phyloP scores from a whole-genome alignment of 1,140 invertebrate genomes.

The Halotydeus destructor region DNA sequence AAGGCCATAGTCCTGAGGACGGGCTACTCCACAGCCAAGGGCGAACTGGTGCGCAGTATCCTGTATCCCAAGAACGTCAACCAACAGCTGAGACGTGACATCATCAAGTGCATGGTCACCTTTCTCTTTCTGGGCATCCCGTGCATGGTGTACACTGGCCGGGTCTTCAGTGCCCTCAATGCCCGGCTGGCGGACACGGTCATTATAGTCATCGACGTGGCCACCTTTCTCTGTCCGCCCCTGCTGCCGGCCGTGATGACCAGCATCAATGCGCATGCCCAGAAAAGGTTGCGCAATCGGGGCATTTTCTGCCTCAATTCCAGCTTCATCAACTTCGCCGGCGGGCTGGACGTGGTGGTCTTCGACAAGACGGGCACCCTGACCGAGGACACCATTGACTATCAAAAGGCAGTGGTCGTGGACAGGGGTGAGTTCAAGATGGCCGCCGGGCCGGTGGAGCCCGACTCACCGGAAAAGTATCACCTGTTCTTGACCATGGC shows the following conservation, averaged over 20 bases:
- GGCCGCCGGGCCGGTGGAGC: too few relatives aligned
- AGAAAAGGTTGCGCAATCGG: constrained; percentile 27
- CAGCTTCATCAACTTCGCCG: constrained; percentile 29
- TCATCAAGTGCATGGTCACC: constrained; percentile 30
- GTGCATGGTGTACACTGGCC: constrained; percentile 21
- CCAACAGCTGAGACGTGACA: constrained; percentile 35
- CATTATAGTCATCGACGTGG: constrained; percentile 24
- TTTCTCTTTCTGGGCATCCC: constrained; percentile 19
- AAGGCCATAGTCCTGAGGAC: constrained; percentile 31
- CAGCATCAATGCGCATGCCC: constrained; percentile 32
- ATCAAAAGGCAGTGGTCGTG: too few relatives aligned
- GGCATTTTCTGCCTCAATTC: constrained; percentile 33
- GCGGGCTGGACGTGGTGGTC: constrained; percentile 31
- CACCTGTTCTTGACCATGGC: too few relatives aligned
- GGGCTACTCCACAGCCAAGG: constrained; percentile 38
- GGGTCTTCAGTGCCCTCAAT: constrained; percentile 18
- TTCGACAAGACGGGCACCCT: constrained; percentile 68
- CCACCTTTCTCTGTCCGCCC: constrained; percentile 25
- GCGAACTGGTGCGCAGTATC: constrained; percentile 36
- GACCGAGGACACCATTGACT: constrained; percentile 48
- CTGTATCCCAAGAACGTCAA: constrained; percentile 35
- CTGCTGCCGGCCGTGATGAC: constrained; percentile 31
- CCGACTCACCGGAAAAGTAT: too few relatives aligned
- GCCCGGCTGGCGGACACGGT: constrained; percentile 19
- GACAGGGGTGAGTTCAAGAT: too few relatives aligned